Conservation (phyloP, 2,797 vertebrate species). For the Sebastolobus altivelis region DNA sequence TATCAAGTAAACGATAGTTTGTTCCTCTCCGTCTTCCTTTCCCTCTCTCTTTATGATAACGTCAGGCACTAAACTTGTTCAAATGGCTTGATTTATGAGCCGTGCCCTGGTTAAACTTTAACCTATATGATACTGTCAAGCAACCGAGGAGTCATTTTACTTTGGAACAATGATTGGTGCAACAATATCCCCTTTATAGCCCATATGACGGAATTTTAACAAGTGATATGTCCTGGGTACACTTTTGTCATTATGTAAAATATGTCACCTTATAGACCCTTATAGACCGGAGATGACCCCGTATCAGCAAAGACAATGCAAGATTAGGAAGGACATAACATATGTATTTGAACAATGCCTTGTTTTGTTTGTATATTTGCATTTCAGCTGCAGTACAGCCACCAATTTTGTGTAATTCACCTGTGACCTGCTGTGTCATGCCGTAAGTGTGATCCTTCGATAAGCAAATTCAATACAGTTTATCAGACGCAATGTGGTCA, state of each 20-base stretch:
- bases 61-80: neutral
- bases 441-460: neutral
- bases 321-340: neutral
- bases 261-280: neutral
- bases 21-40: neutral
- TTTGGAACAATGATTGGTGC: slow-evolving; percentile 20
- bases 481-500: neutral
- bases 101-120: slow-evolving; percentile 38
- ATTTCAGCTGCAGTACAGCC: neutral
- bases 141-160: slow-evolving; percentile 11
- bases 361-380: neutral
- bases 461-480: slow-evolving; percentile 14
- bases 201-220: slow-evolving; percentile 5
- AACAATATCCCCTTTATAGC: slow-evolving; percentile 16
- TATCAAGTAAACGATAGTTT: slow-evolving; percentile 8
- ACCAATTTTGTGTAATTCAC: neutral
- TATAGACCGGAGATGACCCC: neutral
- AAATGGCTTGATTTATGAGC: slow-evolving; percentile 11
- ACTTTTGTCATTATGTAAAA: neutral
- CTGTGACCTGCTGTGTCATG: neutral
- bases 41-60: slow-evolving; percentile 9
- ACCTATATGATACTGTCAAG: slow-evolving; percentile 8
- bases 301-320: neutral
- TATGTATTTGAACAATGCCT: neutral
- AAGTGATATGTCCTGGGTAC: neutral